Percentiles rank a stretch among this genome's conserved stretches.
Conservation (phyloP, 1,140 invertebrate genomes). For the Drosophila navojoa region DNA sequence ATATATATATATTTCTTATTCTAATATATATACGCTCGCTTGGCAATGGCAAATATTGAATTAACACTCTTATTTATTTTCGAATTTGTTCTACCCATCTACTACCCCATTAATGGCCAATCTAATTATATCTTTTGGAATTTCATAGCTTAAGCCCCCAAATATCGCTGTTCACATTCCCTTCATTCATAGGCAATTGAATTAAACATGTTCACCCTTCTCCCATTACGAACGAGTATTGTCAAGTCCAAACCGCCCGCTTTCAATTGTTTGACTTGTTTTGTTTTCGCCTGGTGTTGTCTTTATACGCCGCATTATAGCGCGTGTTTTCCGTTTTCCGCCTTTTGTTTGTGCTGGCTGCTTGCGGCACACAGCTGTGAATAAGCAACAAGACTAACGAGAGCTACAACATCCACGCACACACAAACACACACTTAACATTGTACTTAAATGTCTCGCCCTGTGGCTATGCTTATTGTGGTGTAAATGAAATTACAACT, state of each 20-base stretch:
- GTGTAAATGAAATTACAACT: constrained; percentile 80
- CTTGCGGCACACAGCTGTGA: constrained; percentile 34
- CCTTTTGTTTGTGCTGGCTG: constrained; percentile 59
- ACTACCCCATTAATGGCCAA: too few relatives aligned
- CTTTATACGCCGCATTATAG: constrained; percentile 45
- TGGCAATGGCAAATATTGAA: too few relatives aligned
- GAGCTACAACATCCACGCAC: neutral
- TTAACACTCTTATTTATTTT: too few relatives aligned
- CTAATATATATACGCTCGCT: too few relatives aligned
- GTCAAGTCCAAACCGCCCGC: neutral
- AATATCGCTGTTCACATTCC: too few relatives aligned
- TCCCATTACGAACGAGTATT: too few relatives aligned
- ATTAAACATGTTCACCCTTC: too few relatives aligned
- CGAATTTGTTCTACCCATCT: too few relatives aligned
- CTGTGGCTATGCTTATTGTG: constrained; percentile 47
- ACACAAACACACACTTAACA: constrained; percentile 54
- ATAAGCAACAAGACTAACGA: constrained; percentile 29
- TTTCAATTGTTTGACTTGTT: neutral
- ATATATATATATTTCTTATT: too few relatives aligned
- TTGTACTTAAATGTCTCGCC: constrained; percentile 74
- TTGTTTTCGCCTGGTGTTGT: constrained; percentile 15
- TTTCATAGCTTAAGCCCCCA: too few relatives aligned
- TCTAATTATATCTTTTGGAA: too few relatives aligned
- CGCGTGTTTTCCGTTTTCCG: constrained; percentile 65
- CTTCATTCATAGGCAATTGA: too few relatives aligned